Percentiles rank a stretch among this genome's conserved stretches.
Evolutionary conservation across 30 jellyfish, hydroid and myxozoan species (phyloP).

Genomic region (Calvadosia cruxmelitensis): DNA sequence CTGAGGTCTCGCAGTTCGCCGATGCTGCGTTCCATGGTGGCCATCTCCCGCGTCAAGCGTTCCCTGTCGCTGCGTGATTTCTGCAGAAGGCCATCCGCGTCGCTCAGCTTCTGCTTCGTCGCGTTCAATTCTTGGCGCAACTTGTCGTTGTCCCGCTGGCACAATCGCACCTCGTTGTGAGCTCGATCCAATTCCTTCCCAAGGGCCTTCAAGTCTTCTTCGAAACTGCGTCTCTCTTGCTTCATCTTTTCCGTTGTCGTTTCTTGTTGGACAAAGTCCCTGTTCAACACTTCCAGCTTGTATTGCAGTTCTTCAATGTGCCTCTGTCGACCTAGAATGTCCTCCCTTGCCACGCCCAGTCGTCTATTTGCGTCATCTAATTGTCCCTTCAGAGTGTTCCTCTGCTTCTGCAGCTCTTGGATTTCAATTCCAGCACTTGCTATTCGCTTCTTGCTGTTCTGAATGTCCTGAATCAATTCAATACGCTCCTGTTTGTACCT

Average conservation of each 20-base stretch:
- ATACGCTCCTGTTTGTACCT: slow-evolving; percentile 77
- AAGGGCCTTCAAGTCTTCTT: slow-evolving; percentile 71
- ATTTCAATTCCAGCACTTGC: slow-evolving; percentile 57
- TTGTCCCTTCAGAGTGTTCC: slow-evolving; percentile 38
- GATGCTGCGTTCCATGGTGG: slow-evolving; percentile 54
- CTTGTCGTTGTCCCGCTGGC: slow-evolving; percentile 66
- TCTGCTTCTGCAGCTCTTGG: slow-evolving; percentile 49
- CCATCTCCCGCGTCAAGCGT: slow-evolving; percentile 52
- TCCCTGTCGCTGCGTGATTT: slow-evolving; percentile 66
- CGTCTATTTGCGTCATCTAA: slow-evolving; percentile 78
- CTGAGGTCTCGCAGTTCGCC: slow-evolving; percentile 75
- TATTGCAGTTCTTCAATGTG: slow-evolving; percentile 81
- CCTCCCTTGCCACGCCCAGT: slow-evolving; percentile 54
- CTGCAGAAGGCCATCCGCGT: slow-evolving; percentile 46
- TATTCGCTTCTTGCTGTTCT: slow-evolving; percentile 52
- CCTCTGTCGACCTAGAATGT: slow-evolving; percentile 56
- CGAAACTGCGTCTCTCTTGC: slow-evolving; percentile 71
- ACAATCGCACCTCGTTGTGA: slow-evolving; percentile 48
- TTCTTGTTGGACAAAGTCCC: slow-evolving; percentile 78
- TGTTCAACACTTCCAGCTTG: slow-evolving; percentile 62
- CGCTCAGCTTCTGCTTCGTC: slow-evolving; percentile 52
- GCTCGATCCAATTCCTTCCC: slow-evolving; percentile 69
- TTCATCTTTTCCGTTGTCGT: slow-evolving; percentile 59
- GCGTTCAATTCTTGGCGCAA: slow-evolving; percentile 32
- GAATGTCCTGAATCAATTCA: slow-evolving; percentile 76